Evolutionary conservation across 2,797 vertebrate genomes (phyloP).

Genomic region (Eupleurogrammus muticus): DNA sequence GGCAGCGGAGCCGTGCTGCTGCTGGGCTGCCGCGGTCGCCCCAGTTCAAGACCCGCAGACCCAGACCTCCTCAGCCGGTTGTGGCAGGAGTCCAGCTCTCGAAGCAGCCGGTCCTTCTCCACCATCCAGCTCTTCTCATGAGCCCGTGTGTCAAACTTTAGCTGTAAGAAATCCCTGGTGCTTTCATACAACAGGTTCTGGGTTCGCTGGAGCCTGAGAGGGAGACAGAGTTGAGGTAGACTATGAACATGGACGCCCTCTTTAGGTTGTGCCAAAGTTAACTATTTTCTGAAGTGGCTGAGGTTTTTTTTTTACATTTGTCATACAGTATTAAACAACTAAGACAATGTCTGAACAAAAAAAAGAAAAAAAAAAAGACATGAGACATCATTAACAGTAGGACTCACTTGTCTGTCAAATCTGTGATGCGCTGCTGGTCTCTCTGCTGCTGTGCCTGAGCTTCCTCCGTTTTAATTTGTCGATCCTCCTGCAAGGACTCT

Average conservation of each 20-base stretch:
- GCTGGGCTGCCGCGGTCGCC: slow-evolving; percentile 44
- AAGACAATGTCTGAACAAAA: neutral
- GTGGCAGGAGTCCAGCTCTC: slow-evolving; percentile 84
- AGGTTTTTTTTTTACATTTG: too few species aligned
- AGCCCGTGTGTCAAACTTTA: slow-evolving; percentile 88
- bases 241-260: too few species aligned
- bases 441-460: slow-evolving; percentile 86
- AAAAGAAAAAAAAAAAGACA: neutral
- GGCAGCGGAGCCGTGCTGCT: slow-evolving; percentile 38
- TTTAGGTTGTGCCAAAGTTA: too few species aligned
- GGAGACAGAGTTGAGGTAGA: neutral
- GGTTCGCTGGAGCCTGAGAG: slow-evolving; percentile 87
- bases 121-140: slow-evolving; percentile 94
- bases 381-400: neutral
- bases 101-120: slow-evolving; percentile 92
- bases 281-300: too few species aligned
- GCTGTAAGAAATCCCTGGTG: slow-evolving; percentile 92
- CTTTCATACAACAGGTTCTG: slow-evolving; percentile 93
- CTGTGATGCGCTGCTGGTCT: slow-evolving; percentile 88
- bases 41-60: slow-evolving; percentile 36
- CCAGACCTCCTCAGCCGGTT: slow-evolving; percentile 70
- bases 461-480: slow-evolving; percentile 89
- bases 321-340: neutral
- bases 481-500: slow-evolving; percentile 91
- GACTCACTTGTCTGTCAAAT: slow-evolving; percentile 89